Percentiles rank a stretch among this genome's conserved stretches.
Evolutionary conservation across 1,140 invertebrate genomes (phyloP).

Genomic region (Venustaconcha ellipsiformis): DNA sequence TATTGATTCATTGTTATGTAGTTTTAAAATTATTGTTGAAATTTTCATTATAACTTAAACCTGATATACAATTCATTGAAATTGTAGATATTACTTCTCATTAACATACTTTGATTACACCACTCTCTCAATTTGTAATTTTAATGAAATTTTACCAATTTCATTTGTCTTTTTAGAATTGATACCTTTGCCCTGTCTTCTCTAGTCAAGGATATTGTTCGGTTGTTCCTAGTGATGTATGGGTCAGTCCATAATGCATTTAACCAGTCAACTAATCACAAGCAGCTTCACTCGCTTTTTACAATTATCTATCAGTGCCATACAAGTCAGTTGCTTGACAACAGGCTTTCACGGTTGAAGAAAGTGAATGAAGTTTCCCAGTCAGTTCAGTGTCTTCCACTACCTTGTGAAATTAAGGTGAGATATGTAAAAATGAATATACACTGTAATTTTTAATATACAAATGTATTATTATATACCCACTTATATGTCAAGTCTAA

Average conservation of each 20-base stretch:
- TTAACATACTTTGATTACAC: not conserved
- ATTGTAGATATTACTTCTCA: not conserved
- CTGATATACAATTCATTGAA: not conserved
- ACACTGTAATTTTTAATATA: not conserved
- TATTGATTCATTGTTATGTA: too few relatives aligned
- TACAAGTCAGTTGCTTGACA: constrained; percentile 4
- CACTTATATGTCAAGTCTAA: not conserved
- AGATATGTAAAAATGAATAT: not conserved
- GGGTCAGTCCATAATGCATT: constrained; percentile 30
- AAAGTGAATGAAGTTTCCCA: constrained; percentile 20
- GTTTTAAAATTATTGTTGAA: too few relatives aligned
- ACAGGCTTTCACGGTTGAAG: constrained; percentile 9
- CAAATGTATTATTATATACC: not conserved
- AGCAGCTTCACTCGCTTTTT: constrained; percentile 31
- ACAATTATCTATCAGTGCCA: constrained; percentile 21
- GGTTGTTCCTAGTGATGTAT: constrained; percentile 23
- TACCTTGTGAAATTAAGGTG: constrained; percentile 32
- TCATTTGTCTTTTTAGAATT: constrained; percentile 20
- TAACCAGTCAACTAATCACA: constrained; percentile 25
- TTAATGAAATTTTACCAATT: not conserved
- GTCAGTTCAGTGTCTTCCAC: constrained; percentile 18
- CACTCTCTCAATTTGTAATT: not conserved
- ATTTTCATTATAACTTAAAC: too few relatives aligned
- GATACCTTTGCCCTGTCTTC: constrained; percentile 14
- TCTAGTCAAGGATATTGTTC: constrained; percentile 28